Percentiles rank a stretch among this genome's conserved stretches.
These are phyloP conservation scores for Ceuthmochares aereus DNA, from an alignment of 2,113 vertebrate genomes.

Conservation along the genomic window DNA sequence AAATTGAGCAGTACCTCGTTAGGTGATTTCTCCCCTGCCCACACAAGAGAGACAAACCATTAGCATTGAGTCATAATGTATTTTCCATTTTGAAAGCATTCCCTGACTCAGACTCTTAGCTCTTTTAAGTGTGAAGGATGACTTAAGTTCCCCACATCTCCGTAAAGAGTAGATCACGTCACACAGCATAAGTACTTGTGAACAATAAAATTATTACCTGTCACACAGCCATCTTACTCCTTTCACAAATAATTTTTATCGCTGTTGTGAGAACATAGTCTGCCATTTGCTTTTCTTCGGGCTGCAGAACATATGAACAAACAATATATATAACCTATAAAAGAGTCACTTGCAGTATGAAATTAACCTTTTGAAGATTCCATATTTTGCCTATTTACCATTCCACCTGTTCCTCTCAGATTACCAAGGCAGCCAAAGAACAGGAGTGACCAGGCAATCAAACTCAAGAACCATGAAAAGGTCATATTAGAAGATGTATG, in stretches of 20 bases:
- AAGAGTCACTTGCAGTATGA: not conserved
- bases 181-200: not conserved
- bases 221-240: not conserved
- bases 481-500: constrained; percentile 56
- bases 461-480: constrained; percentile 51
- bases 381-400: constrained; percentile 32
- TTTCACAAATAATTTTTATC: not conserved
- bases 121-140: not conserved
- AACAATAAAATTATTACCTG: not conserved
- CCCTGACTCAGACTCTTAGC: not conserved
- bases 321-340: not conserved
- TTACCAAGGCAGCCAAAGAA: constrained; percentile 11
- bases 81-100: not conserved
- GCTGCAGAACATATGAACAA: not conserved
- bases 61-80: not conserved
- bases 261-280: not conserved
- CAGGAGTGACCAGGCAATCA: constrained; percentile 40
- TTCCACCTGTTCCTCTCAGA: constrained; percentile 29
- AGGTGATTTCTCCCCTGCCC: not conserved
- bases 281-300: not conserved
- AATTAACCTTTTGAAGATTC: constrained; percentile 50
- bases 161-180: not conserved
- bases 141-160: not conserved
- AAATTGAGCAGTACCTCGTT: not conserved
- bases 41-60: not conserved